Percentiles rank a stretch among this genome's conserved stretches.
Evolutionary conservation across 2,888 invertebrate genomes (phyloP).

Genomic region (Eurytoma californica): DNA sequence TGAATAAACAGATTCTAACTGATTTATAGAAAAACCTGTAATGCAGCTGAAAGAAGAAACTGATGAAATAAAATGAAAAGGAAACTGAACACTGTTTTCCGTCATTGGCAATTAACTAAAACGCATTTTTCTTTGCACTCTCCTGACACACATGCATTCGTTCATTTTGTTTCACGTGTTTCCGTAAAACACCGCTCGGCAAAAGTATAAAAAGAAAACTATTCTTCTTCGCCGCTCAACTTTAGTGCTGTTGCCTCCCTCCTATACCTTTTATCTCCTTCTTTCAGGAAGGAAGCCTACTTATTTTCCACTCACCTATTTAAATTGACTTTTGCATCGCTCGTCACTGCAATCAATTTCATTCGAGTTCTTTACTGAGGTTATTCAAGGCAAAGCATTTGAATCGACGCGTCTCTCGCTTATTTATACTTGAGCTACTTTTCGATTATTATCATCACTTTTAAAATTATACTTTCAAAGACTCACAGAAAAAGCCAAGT

Average conservation of each 20-base stretch:
- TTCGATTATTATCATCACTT: constrained; percentile 27
- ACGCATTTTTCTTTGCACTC: neutral
- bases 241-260: neutral
- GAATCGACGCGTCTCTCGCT: neutral
- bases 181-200: neutral
- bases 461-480: constrained; percentile 25
- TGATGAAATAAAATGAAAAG: neutral
- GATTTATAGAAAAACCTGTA: neutral
- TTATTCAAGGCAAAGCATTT: constrained; percentile 1
- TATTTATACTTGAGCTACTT: constrained; percentile 34
- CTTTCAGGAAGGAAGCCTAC: constrained; percentile 1
- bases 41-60: neutral
- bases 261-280: neutral
- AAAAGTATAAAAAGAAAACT: neutral
- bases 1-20: too few species aligned
- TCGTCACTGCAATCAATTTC: constrained; percentile 22
- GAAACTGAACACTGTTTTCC: neutral
- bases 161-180: constrained; percentile 8
- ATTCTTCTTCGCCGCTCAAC: neutral
- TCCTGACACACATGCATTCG: neutral
- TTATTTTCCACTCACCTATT: neutral
- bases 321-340: constrained; percentile 35
- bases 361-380: constrained; percentile 4
- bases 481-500: neutral
- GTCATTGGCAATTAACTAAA: neutral